Evolutionary conservation across 2,797 vertebrate species (phyloP).

Genomic region (Trachops cirrhosus): DNA sequence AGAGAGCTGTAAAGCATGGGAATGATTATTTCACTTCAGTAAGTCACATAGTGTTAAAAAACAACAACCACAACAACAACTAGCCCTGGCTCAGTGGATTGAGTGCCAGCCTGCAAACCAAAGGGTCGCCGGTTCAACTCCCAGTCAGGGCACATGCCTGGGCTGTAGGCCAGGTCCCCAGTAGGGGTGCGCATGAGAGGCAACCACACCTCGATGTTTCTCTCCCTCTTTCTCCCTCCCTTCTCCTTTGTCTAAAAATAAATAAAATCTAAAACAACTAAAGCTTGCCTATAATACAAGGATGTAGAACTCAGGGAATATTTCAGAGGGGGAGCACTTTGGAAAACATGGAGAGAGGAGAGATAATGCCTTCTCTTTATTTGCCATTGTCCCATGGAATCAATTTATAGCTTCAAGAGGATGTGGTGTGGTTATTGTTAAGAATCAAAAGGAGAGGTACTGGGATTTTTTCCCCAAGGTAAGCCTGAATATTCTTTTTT

Average conservation of each 20-base stretch:
- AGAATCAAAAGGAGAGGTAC: not conserved
- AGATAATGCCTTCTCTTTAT: not conserved
- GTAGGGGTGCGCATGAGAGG: too few species aligned
- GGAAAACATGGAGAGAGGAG: not conserved
- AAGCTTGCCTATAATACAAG: not conserved
- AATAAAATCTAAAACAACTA: too few species aligned
- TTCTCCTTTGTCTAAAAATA: too few species aligned
- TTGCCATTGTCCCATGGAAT: not conserved
- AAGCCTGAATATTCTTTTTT: not conserved
- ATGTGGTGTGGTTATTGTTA: not conserved
- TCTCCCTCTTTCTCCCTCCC: too few species aligned
- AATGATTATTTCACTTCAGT: not conserved
- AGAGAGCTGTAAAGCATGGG: not conserved
- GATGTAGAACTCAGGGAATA: not conserved
- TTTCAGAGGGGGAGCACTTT: not conserved
- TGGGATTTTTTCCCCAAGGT: not conserved
- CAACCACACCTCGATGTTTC: too few species aligned
- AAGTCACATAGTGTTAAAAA: not conserved
- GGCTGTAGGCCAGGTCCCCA: too few species aligned
- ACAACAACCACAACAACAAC: too few species aligned
- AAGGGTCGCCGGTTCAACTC: too few species aligned
- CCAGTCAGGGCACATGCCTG: too few species aligned
- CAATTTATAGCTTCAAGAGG: not conserved
- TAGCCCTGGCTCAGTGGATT: too few species aligned
- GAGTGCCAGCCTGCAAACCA: too few species aligned